Base-by-base conservation (phyloP, 2,113 vertebrate species). In the Crotalus horridus region DNA sequence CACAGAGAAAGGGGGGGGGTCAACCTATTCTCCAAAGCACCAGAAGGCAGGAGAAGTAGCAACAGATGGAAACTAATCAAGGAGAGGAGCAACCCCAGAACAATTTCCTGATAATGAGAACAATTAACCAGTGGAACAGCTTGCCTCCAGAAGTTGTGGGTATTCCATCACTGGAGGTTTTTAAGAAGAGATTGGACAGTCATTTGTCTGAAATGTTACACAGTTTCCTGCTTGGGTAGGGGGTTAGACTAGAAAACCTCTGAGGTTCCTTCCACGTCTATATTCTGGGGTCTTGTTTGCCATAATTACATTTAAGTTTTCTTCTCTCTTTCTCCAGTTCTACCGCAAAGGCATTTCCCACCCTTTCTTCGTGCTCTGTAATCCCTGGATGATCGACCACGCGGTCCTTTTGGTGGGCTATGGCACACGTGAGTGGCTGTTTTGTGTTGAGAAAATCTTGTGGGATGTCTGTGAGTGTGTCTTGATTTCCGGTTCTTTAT, bases 301-400 rank as follows among this genome's bases (percentile, higher is more conserved):
- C 69, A 33, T 74, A 74, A 39, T 33, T 74, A 20, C 6, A 6
- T 86, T 51, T 86, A 26, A 26, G 46, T 43, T 59, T 15, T 3
- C 48, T 51, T 56, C 74, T 89, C 58, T 29, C 74, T 33, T 1
- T 2, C 43, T 46, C 23, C 93, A 99, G 99, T 99, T 99, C 96
- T 99, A 99, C 95, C 98, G 95, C 92, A 98, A 95, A 13, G 99
- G 99, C 17, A 96, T 99, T 15, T 98, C 98, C 93, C 98, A 98
- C 90, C 99, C 99, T 1, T 74, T 98, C 59, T 98, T 97, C 94
- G 98, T 98, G 91, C 98, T 99, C 93, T 99, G 99, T 94, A 98
- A 98, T 95, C 97, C 98, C 53, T 98, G 98, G 98, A 98, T 98
- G 98, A 98, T 99, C 0, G 98, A 99, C 96, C 99, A 99, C 0